Evolutionary conservation across 1,140 invertebrate genomes (phyloP).

Genomic region (Berghia stephanieae): DNA sequence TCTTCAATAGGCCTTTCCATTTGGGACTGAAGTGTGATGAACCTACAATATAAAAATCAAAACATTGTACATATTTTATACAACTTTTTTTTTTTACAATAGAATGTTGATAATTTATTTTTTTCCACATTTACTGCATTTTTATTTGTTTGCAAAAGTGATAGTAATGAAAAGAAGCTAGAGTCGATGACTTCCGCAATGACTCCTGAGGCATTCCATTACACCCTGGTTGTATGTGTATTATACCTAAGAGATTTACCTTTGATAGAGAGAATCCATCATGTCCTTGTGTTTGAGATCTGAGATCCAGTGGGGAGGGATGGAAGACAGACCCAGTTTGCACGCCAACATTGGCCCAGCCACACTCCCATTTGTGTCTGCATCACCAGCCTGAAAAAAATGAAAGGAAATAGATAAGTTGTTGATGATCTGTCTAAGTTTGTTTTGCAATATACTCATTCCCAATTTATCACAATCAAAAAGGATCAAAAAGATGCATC

Average conservation of each 20-base stretch:
- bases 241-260: slow-evolving; percentile 31
- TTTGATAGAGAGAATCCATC: slow-evolving; percentile 50
- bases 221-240: neutral
- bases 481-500: too few relatives aligned
- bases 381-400: slow-evolving; percentile 55
- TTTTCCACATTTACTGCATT: too few relatives aligned
- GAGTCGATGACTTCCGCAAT: neutral
- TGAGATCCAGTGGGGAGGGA: slow-evolving; percentile 55
- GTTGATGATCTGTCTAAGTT: neutral
- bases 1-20: neutral
- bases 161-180: neutral
- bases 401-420: slow-evolving; percentile 11
- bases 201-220: neutral
- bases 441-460: too few relatives aligned
- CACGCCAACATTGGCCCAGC: slow-evolving; percentile 58
- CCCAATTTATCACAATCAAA: too few relatives aligned
- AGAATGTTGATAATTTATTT: neutral
- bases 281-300: slow-evolving; percentile 49
- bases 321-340: slow-evolving; percentile 53
- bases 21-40: neutral
- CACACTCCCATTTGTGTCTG: slow-evolving; percentile 59
- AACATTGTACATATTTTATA: neutral
- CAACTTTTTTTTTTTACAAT: neutral
- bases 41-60: neutral
- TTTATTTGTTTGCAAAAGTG: neutral